phyloP scores from a whole-genome alignment of 2,797 vertebrate species.

The Mus spretus region DNA sequence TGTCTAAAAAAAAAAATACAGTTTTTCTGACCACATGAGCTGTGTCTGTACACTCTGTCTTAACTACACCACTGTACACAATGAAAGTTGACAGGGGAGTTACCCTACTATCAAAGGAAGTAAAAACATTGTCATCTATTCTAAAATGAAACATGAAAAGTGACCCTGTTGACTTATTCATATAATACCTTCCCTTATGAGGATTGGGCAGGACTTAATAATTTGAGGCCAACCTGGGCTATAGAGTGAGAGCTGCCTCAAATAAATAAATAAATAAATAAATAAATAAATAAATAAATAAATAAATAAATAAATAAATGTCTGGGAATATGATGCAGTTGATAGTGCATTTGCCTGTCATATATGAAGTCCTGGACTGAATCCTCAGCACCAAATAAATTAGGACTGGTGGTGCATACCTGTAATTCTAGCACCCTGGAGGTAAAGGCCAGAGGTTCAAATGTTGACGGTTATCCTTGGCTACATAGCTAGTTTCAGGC shows the following conservation, averaged over 20 bases:
- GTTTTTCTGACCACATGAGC: constrained; percentile 29
- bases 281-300: no score
- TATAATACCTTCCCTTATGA: neutral
- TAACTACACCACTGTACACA: neutral
- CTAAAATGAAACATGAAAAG: neutral
- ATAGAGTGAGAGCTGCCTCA: neutral
- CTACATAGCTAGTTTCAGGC: neutral
- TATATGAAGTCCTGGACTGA: neutral
- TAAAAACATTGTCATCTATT: constrained; percentile 52
- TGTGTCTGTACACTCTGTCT: neutral
- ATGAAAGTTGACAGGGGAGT: neutral
- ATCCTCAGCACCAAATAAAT: neutral
- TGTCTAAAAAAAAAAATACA: neutral
- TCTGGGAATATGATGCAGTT: neutral
- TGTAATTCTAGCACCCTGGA: neutral
- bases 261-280: no score
- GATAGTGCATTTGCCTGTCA: neutral
- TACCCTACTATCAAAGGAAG: constrained; percentile 9
- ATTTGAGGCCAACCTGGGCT: neutral
- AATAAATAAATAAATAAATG: no score
- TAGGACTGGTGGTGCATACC: neutral
- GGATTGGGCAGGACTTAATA: neutral
- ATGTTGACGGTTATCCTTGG: neutral
- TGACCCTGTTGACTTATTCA: neutral
- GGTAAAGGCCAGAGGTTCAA: neutral